Conservation (phyloP, 2,888 invertebrate genomes). For the Uloborus plumipes region DNA sequence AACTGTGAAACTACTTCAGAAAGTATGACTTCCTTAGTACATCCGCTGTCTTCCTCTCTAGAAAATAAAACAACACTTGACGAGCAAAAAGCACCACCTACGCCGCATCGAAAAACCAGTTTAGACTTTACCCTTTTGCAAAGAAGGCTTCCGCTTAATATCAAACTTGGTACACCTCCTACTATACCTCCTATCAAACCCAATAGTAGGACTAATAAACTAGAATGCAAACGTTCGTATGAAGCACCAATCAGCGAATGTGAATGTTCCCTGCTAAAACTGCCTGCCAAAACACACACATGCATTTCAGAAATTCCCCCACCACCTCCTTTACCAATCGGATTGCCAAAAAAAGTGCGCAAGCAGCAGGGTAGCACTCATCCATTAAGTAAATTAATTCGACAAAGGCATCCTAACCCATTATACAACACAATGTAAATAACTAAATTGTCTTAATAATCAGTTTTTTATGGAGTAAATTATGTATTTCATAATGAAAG, state of each 20-base stretch:
- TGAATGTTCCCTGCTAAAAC: conserved; percentile 11
- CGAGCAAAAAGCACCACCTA: conserved; percentile 68
- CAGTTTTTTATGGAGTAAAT: background rate
- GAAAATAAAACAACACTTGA: conserved; percentile 29
- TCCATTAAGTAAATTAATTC: conserved; percentile 84
- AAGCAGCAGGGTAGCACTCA: conserved; percentile 91
- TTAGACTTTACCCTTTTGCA: conserved; percentile 67
- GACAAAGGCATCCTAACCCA: conserved; percentile 60
- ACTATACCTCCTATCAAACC: conserved; percentile 38
- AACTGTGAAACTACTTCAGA: conserved; percentile 19
- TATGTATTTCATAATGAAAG: background rate
- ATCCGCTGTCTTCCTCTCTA: conserved; percentile 27
- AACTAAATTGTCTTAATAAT: background rate
- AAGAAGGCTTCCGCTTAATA: conserved; percentile 41
- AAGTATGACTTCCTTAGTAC: conserved; percentile 4
- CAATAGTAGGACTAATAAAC: conserved; percentile 30
- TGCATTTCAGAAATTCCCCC: conserved; percentile 29
- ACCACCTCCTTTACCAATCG: conserved; percentile 34
- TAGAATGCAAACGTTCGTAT: conserved; percentile 27
- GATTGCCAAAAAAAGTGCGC: conserved; percentile 74
- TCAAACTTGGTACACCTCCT: conserved; percentile 36
- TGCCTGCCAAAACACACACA: conserved; percentile 40
- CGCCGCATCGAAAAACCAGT: conserved; percentile 70
- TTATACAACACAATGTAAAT: conserved; percentile 64
- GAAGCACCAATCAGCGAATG: background rate